Base-by-base conservation (phyloP, 2,797 vertebrate species). In the Mus minutoides region DNA sequence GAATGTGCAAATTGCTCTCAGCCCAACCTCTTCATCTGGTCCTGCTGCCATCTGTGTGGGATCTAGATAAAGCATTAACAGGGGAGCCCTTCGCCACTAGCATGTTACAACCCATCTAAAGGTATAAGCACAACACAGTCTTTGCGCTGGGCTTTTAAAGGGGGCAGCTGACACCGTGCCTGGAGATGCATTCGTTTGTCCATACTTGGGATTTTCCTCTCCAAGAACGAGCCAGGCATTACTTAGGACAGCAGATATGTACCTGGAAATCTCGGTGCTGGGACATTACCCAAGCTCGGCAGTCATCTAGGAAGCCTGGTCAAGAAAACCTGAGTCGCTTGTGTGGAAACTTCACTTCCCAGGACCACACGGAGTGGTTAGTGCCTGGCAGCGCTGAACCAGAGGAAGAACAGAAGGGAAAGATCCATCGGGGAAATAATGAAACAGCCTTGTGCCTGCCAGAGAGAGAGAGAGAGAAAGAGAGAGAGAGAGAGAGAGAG, bases 201-300 rank as follows among this genome's bases (percentile, higher is more conserved):
- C 67, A 67, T 40, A 89, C 83, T 64, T 90, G 85, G 24, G 8
- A 31, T 49, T 31, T 34, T 12, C 6, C 58, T 11, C 49, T 71
- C 76, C 26, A 49, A 64, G 84, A 73, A 80, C 34, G 52, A 87
- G 22, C 58, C 80, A 96, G 96, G 84, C 79, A 26, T 87, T 86
- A 94, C 80, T 88, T 75, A 54, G 17, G 46, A 10, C 3, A 56
- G 92, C 79, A 85, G 92, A 91, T 94, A 56, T 69, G 83, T 94
- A 77, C 95, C 87, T 84, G 92, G 60, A 86, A 89, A 34, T 78
- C 29, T 8, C 0, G 0, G 16, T 1, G 29, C 16, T 31, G 26
- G 21, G 80, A 69, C 29, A 24, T 76, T 76, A 49, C 56, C 62
- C 22, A n/a, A 71, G 83, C 49, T 40, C 93, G 12, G 67, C 5